A percentile compares a stretch with the other conserved stretches of the same genome.
phyloP scores from a whole-genome alignment of 2,888 invertebrate genomes.

The Ectemnius continuus region DNA sequence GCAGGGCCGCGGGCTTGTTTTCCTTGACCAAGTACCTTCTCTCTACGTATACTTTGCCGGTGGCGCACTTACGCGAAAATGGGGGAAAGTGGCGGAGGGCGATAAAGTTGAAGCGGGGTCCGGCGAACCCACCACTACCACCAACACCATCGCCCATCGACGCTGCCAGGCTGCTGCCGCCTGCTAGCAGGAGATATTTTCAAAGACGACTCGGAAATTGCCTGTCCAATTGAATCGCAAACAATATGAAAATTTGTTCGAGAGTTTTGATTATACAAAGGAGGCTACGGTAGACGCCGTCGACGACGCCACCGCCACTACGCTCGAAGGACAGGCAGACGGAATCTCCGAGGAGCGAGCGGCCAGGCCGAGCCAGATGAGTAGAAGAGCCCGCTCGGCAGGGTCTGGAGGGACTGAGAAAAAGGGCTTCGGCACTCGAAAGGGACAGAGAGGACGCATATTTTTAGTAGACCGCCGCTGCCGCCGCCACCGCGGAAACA shows the following conservation, averaged over 20 bases:
- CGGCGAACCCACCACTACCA: slow-evolving; percentile 4
- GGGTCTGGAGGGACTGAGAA: slow-evolving; percentile 35
- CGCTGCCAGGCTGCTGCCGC: slow-evolving; percentile 17
- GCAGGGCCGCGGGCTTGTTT: slow-evolving; percentile 44
- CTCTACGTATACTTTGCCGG: slow-evolving; percentile 28
- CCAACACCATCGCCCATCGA: slow-evolving; percentile 7
- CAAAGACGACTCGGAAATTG: slow-evolving; percentile 75
- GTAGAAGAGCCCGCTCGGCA: too few relatives aligned
- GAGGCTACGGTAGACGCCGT: slow-evolving; percentile 64
- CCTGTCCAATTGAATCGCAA: slow-evolving; percentile 77
- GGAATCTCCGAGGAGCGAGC: slow-evolving; percentile 9
- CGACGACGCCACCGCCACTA: background rate
- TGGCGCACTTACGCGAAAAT: slow-evolving; percentile 45
- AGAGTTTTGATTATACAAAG: slow-evolving; percentile 77
- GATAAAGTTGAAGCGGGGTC: slow-evolving; percentile 39
- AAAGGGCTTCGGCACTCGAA: slow-evolving; percentile 43
- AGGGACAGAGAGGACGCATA: slow-evolving; percentile 61
- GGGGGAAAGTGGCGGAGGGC: slow-evolving; percentile 44
- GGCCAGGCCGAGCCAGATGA: too few relatives aligned
- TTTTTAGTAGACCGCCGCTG: slow-evolving; percentile 65
- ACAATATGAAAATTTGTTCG: slow-evolving; percentile 77
- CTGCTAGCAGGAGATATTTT: slow-evolving; percentile 65
- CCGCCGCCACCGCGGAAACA: slow-evolving; percentile 67
- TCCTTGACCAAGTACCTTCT: slow-evolving; percentile 41
- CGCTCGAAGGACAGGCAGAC: slow-evolving; percentile 39